Conservation (phyloP, 1,140 invertebrate genomes). For the Chrysoperla carnea region DNA sequence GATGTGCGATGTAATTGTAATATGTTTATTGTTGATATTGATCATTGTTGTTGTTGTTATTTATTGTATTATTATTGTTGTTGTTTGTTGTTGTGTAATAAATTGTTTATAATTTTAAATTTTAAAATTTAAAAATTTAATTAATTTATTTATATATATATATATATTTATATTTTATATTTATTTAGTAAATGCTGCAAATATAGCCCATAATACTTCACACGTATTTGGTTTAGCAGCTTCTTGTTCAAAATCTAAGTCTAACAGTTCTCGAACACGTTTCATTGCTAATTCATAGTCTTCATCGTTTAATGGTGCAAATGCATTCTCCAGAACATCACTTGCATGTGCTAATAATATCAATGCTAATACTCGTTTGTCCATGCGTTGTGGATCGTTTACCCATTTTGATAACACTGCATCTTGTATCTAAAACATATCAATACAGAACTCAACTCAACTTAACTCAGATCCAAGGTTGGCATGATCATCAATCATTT, state of each 20-base stretch:
- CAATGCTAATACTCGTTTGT: conserved; percentile 80
- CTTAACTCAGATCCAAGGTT: too few species aligned
- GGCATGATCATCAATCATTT: too few species aligned
- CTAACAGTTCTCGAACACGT: conserved; percentile 83
- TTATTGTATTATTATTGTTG: too few species aligned
- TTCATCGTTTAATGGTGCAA: conserved; percentile 93
- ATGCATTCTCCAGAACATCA: conserved; percentile 99
- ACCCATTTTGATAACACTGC: conserved; percentile 91
- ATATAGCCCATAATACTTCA: conserved; percentile 96
- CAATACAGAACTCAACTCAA: too few species aligned
- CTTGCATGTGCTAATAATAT: conserved; percentile 94
- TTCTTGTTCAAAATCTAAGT: conserved; percentile 93
- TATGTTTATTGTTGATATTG: too few species aligned
- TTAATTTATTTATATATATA: too few species aligned
- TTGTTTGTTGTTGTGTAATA: too few species aligned
- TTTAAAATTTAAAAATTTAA: too few species aligned
- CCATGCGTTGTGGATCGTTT: conserved; percentile 95
- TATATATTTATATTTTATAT: background rate
- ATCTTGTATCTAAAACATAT: conserved; percentile 97
- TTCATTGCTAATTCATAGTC: conserved; percentile 98
- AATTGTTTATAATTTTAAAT: too few species aligned
- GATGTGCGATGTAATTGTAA: too few species aligned
- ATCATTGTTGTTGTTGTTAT: too few species aligned
- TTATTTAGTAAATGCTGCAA: conserved; percentile 95
- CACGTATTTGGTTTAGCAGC: conserved; percentile 70